Conservation (phyloP, 1,140 invertebrate genomes). For the Lasaia peninsularis region DNA sequence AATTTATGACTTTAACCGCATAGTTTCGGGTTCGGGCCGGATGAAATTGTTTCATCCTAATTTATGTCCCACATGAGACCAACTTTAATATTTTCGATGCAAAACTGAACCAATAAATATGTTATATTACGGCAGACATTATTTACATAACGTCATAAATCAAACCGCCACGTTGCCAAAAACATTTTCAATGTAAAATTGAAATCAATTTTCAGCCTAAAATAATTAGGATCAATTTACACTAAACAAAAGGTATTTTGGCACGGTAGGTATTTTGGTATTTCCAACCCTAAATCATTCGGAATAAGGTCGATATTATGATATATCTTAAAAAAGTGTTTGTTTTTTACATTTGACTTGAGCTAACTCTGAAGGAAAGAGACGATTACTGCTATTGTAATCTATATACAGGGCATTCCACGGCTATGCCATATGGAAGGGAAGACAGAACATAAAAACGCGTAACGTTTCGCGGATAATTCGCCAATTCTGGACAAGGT, state of each 20-base stretch:
- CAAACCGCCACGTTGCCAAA: constrained; percentile 18
- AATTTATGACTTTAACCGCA: constrained; percentile 50
- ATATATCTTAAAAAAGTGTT: neutral
- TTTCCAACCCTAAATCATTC: too few species aligned
- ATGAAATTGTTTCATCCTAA: constrained; percentile 62
- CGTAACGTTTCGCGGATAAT: too few species aligned
- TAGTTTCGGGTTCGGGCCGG: constrained; percentile 45
- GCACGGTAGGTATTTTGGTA: too few species aligned
- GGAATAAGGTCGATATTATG: neutral
- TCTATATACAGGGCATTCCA: too few species aligned
- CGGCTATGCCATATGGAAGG: too few species aligned
- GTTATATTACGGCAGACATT: constrained; percentile 19
- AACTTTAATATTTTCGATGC: constrained; percentile 46
- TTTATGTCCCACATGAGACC: constrained; percentile 49
- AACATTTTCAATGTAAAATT: constrained; percentile 16
- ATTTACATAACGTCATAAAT: constrained; percentile 13
- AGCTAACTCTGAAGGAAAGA: too few species aligned
- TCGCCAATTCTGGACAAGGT: too few species aligned
- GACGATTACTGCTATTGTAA: too few species aligned
- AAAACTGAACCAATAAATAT: constrained; percentile 29
- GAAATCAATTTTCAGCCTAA: constrained; percentile 2
- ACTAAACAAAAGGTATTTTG: neutral
- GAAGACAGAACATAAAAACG: too few species aligned
- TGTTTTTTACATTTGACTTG: too few species aligned
- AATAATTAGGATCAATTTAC: neutral